Percentiles rank a stretch among this genome's conserved stretches.
These are phyloP conservation scores for Polia nebulosa DNA, from an alignment of 2,888 invertebrate species.

Conservation along the genomic window DNA sequence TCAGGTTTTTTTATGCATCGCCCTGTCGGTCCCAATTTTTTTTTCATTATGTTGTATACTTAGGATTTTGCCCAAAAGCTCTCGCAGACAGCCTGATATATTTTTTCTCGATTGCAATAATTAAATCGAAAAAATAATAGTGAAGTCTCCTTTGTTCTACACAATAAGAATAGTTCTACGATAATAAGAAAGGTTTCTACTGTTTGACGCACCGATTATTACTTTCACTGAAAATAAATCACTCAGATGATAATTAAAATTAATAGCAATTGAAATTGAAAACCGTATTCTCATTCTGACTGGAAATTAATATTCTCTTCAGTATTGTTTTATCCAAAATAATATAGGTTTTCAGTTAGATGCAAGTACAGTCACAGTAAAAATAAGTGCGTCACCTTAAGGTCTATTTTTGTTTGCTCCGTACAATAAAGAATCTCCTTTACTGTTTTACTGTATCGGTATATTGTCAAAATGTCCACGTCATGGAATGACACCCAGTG, in stretches of 20 bases:
- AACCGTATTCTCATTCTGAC: slow-evolving; percentile 1
- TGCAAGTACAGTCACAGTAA: neutral
- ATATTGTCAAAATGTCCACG: neutral
- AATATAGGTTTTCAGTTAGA: slow-evolving; percentile 10
- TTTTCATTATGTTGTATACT: neutral
- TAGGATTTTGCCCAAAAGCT: too few relatives aligned
- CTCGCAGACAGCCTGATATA: neutral
- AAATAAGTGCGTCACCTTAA: neutral
- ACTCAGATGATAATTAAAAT: neutral
- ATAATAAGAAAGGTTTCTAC: neutral
- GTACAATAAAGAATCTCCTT: too few relatives aligned
- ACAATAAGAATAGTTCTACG: neutral
- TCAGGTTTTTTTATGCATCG: neutral
- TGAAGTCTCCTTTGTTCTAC: neutral
- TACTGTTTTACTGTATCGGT: neutral
- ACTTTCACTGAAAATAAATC: neutral
- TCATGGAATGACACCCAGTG: too few relatives aligned
- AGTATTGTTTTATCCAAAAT: slow-evolving; percentile 15
- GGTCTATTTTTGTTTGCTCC: neutral
- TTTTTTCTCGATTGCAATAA: neutral
- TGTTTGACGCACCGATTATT: neutral
- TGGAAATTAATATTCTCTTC: slow-evolving; percentile 12
- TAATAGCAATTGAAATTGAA: slow-evolving; percentile 9
- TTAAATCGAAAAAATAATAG: neutral
- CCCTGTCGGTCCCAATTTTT: neutral